Evolutionary conservation across 2,888 invertebrate species (phyloP), one percentile per base, ranked within the genome.

Genomic region (Hipparchia sbordonii): DNA sequence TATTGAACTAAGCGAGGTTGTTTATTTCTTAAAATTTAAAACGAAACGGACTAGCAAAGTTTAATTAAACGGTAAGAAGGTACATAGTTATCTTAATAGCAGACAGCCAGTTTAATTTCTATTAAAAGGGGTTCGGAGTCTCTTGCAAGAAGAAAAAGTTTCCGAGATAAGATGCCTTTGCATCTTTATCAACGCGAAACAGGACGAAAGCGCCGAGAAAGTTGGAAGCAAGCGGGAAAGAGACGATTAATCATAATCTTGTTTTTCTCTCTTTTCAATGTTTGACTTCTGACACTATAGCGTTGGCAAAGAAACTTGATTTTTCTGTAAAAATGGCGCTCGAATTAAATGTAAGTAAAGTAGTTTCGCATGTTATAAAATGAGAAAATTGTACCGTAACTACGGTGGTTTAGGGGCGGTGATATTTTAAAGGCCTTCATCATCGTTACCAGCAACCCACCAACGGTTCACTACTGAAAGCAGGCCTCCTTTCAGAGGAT

Each of bases 111-210:
- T 89, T 90, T 87, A 87, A 90, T 88, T 89, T 90, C 88, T 87
- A 89, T 89, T 89, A 88, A 89, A 88, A 88, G 79, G 86, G 88
- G 84, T 86, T 80, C 74, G 75, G 78, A 82, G 83, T 79, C 84
- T 83, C 84, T 82, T 81, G 83, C 84, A 84, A 85, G 83, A 82
- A 86, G 88, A 90, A 92, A 91, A 91, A 91, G 87, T 92, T 91
- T 83, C 78, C 82, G 82, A 87, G 90, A 92, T 91, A 92, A 91
- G 90, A 89, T 89, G 88, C 86, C 88, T 88, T 89, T 87, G 86
- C 86, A 85, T 86, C 87, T 85, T 80, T 81, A 80, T 81, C 79
- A 76, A 77, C 74, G 75, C 77, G 79, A 80, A 81, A 79, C 79
- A 80, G 79, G 74, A 79, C 77, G 74, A 74, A 68, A 77, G 76